These are phyloP conservation scores for Phortica variegata DNA, from an alignment of 1,140 invertebrate genomes.

Conservation along the genomic window DNA sequence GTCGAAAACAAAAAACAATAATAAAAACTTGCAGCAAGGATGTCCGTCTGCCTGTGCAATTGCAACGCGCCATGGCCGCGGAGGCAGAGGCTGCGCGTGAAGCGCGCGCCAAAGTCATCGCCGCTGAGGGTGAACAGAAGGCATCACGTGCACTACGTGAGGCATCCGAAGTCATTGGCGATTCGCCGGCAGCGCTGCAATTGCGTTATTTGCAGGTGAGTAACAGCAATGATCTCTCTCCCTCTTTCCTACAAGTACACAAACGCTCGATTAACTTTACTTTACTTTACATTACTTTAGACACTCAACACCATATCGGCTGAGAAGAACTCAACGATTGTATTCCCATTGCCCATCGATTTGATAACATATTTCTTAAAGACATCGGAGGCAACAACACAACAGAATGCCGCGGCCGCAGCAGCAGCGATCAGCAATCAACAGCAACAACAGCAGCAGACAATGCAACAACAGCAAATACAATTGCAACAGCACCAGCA, in stretches of 20 bases:
- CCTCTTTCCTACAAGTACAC: background rate
- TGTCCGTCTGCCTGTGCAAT: conserved; percentile 81
- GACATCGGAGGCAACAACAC: conserved; percentile 37
- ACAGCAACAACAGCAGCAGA: conserved; percentile 19
- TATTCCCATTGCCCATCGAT: conserved; percentile 94
- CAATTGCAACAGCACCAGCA: background rate
- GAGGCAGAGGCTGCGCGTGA: conserved; percentile 87
- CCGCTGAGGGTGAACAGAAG: conserved; percentile 83
- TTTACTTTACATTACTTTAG: conserved; percentile 58
- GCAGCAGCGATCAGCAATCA: conserved; percentile 22
- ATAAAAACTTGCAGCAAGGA: conserved; percentile 75
- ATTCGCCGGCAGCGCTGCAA: conserved; percentile 88
- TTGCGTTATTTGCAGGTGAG: conserved; percentile 54
- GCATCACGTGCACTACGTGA: conserved; percentile 87
- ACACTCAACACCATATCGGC: conserved; percentile 93
- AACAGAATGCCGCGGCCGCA: conserved; percentile 33
- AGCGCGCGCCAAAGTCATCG: conserved; percentile 78
- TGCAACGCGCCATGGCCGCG: conserved; percentile 89
- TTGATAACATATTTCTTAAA: conserved; percentile 77
- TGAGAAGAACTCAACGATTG: conserved; percentile 97
- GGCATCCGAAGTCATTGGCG: conserved; percentile 89
- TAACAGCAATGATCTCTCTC: conserved; percentile 3
- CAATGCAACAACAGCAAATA: conserved; percentile 24
- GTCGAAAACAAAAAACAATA: too few species aligned
- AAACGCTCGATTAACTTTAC: conserved; percentile 1